A percentile compares a stretch with the other conserved stretches of the same genome.
These are phyloP conservation scores for Euproctis similis DNA, from an alignment of 2,888 invertebrate species.

Conservation along the genomic window DNA sequence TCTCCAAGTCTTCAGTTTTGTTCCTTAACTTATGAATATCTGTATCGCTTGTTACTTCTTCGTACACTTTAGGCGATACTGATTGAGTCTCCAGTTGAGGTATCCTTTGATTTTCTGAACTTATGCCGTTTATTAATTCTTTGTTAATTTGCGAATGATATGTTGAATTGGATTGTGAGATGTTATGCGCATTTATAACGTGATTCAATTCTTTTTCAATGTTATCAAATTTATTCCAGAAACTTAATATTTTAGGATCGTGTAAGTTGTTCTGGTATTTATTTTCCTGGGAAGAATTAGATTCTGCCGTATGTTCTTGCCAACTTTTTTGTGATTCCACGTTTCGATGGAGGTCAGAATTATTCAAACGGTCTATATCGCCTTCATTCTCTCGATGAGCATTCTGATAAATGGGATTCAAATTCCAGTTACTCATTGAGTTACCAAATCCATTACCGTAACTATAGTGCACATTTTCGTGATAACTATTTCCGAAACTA, in stretches of 20 bases:
- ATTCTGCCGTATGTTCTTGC: conserved; percentile 10
- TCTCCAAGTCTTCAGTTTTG: conserved; percentile 10
- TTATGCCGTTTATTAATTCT: not conserved
- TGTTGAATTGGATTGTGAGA: no score
- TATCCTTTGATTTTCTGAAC: not conserved
- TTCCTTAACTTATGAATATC: no score
- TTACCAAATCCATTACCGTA: conserved; percentile 5
- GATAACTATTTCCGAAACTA: not conserved
- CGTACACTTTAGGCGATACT: not conserved
- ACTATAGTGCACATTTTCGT: not conserved
- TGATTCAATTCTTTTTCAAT: conserved; percentile 22
- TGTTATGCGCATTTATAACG: not conserved
- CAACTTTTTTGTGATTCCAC: conserved; percentile 5
- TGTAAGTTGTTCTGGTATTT: conserved; percentile 2
- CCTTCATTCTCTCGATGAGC: not conserved
- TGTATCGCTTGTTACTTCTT: no score
- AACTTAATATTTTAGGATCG: conserved; percentile 15
- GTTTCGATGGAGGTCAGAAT: not conserved
- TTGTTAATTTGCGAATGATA: no score
- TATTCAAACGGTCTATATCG: conserved; percentile 1
- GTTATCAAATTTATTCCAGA: conserved; percentile 30
- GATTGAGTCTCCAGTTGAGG: not conserved
- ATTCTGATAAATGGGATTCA: conserved; percentile 1
- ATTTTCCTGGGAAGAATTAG: conserved; percentile 6
- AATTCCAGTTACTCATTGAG: conserved; percentile 1